Base-by-base conservation (phyloP, 2,797 vertebrate species). In the Cryptoprocta ferox region DNA sequence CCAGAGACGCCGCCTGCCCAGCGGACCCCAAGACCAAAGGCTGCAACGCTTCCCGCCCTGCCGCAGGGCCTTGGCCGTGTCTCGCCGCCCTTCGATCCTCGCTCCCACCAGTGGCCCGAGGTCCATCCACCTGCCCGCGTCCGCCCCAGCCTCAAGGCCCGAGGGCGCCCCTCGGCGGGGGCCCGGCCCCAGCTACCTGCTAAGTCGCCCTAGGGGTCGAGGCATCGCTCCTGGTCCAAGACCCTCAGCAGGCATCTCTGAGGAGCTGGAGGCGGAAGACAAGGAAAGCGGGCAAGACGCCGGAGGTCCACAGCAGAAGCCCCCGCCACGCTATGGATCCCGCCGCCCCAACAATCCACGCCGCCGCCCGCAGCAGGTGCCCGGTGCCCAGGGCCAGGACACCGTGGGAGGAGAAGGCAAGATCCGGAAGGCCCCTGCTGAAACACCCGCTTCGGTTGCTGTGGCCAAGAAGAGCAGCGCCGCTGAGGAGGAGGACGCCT, bases 281-380 rank as follows among this genome's bases (percentile, higher is more conserved):
- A 71, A 81, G 59, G 66, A 81, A 18, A 70, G 14, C 4, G 2
- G 14, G 3, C 4, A 1, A 0, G 13, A 76, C 0, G n/a, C 9
- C 4, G 19, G 50, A 3, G 4, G 32, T 5, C 48, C 1, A 1
- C 39, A n/a, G 39, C 61, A 61, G 59, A 75, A 21, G 24, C 32
- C 50, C 2, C 18, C 5, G 0, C 56, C 8, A 14, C 4, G 8
- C 50, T 76, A 12, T 5, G 93, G n/a, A 56, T 89, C 28, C 53
- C 2, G 15, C 53, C 0, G 7, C 39, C 37, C 78, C 68, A 90
- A 10, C 28, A 50, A 76, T 59, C 50, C 13, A 0, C 0, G 7
- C 18, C 4, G 0, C 59, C 0, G 0, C 24, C 48, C 1, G 0
- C 56, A 53, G 66, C 66, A n/a, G n/a, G 21, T 3, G 3, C 71